Base-by-base conservation (phyloP, 2,888 invertebrate genomes). In the Xanthostigma xanthostigma region DNA sequence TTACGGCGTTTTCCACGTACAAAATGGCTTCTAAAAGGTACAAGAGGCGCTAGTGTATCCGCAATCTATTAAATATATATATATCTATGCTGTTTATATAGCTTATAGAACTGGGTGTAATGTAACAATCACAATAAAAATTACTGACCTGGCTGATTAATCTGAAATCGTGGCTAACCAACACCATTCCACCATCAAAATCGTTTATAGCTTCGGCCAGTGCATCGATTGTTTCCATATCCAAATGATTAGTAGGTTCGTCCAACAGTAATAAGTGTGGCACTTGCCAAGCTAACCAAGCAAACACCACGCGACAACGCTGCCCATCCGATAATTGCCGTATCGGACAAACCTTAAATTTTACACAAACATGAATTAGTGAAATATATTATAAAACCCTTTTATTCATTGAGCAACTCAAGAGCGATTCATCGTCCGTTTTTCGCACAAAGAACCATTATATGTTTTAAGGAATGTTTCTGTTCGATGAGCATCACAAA, bases 151-250 rank as follows among this genome's bases (percentile, higher is more conserved):
- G 97, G 71, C 89, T 93, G 54, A 98, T 98, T 48, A 98, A 82
- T 67, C 98, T 78, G 77, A 98, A 98, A 78, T 99, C 98, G 87
- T 98, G 98, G 71, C 94, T 95, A 60, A 99, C 98, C 27, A 99
- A 79, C 54, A 99, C 91, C 87, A 99, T 86, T 56, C 98, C 98
- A 41, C 98, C 98, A 56, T 94, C 92, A 64, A 95, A 98, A 62
- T 94, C 92, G 64, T 92, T 95, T 60, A 98, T 85, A 33, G 98
- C 98, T 58, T 97, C 96, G 1, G 91, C 98, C 49, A 98, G 73
- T 0, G 97, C 92, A 69, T 99, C 98, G 55, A 98, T 98, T 0
- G 96, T 97, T 71, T 93, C 93, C 89, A 94, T 93, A 62, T 94
- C 94, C 67, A 95, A 77, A 62, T 95, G 94, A 78, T 94, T 94